Evolutionary conservation across 2,113 vertebrate genomes (phyloP).

Genomic region (Rana temporaria): DNA sequence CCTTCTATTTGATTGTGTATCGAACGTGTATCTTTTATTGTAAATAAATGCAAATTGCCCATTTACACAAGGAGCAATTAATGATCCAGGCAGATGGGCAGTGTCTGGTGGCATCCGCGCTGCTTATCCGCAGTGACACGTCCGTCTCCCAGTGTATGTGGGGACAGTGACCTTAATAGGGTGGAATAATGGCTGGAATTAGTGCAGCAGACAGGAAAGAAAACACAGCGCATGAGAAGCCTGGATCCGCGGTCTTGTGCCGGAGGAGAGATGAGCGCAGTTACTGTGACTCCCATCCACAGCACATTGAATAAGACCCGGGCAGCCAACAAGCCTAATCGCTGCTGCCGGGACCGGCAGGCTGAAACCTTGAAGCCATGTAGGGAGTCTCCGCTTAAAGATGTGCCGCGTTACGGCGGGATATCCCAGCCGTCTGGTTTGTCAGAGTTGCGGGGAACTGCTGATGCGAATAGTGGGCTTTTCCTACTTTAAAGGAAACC

Average conservation of each 20-base stretch:
- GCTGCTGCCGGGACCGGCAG: background rate
- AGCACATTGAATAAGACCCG: background rate
- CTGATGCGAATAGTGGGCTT: too few species aligned
- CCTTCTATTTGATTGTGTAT: too few species aligned
- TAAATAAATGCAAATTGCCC: background rate
- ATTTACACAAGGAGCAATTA: background rate
- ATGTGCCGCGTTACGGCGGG: too few species aligned
- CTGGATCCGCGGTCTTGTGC: constrained; percentile 13
- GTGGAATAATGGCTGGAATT: constrained; percentile 33
- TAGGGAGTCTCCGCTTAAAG: background rate
- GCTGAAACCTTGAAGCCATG: background rate
- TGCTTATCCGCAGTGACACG: constrained; percentile 14
- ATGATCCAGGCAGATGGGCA: background rate
- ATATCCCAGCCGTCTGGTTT: too few species aligned
- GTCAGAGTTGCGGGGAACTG: too few species aligned
- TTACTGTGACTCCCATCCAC: background rate
- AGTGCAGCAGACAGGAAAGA: constrained; percentile 50
- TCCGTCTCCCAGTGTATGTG: constrained; percentile 11
- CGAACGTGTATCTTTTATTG: background rate
- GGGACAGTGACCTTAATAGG: constrained; percentile 33
- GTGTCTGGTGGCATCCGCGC: background rate
- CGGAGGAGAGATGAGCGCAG: background rate
- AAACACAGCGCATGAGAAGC: constrained; percentile 38
- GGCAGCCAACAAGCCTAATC: background rate
- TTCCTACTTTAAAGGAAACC: too few species aligned